Conservation (phyloP, 2,113 vertebrate species). For the Eulacestoma nigropectus region DNA sequence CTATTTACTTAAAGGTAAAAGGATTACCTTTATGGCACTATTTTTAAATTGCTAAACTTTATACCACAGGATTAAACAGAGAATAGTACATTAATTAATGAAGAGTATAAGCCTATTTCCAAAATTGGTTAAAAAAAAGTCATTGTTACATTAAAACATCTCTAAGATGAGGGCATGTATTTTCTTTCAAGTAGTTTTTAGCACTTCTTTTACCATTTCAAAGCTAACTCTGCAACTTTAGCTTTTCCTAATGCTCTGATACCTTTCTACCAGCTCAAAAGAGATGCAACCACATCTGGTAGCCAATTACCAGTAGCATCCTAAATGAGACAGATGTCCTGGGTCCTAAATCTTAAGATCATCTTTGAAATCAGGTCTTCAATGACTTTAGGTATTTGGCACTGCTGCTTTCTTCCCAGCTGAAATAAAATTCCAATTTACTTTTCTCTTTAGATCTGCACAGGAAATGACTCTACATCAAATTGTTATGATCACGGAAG, state of each 20-base stretch:
- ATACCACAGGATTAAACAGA: background rate
- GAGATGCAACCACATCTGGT: background rate
- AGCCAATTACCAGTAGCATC: background rate
- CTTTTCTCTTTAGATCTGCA: constrained; percentile 59
- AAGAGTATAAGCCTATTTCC: background rate
- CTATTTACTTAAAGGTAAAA: background rate
- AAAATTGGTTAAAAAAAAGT: background rate
- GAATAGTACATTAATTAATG: background rate
- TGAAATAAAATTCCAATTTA: constrained; percentile 65
- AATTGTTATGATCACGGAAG: constrained; percentile 63
- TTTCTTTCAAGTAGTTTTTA: background rate
- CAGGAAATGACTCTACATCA: constrained; percentile 57
- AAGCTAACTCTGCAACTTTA: background rate
- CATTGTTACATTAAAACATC: background rate
- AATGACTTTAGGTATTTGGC: background rate
- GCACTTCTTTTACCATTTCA: background rate
- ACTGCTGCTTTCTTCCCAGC: background rate
- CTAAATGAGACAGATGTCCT: background rate
- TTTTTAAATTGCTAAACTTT: background rate
- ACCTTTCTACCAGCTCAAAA: background rate
- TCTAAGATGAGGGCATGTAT: background rate
- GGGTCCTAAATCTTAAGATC: constrained; percentile 41
- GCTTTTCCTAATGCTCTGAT: background rate
- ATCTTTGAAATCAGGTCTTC: constrained; percentile 53
- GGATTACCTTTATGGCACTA: background rate